Conservation (phyloP, 2,113 vertebrate genomes). For the Plectropomus leopardus region DNA sequence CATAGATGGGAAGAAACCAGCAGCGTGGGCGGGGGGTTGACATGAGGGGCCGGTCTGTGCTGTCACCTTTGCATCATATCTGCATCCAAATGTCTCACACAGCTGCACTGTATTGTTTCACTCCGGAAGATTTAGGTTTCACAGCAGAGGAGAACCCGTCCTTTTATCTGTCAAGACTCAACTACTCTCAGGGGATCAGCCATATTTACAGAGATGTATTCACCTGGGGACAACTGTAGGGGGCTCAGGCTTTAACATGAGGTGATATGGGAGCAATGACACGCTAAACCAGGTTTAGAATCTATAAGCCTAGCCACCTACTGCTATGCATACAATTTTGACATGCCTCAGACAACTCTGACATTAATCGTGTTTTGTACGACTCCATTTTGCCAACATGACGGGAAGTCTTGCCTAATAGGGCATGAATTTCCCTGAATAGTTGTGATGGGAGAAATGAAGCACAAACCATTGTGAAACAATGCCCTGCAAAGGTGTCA, state of each 20-base stretch:
- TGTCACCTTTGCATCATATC: slow-evolving; percentile 66
- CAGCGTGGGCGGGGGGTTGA: slow-evolving; percentile 1
- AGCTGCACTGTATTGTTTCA: slow-evolving; percentile 22
- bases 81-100: slow-evolving; percentile 57
- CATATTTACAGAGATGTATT: slow-evolving; percentile 46
- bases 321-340: neutral
- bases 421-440: neutral
- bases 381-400: neutral
- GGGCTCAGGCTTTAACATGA: slow-evolving; percentile 17
- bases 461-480: slow-evolving; percentile 11
- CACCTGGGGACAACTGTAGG: neutral
- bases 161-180: slow-evolving; percentile 54
- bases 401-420: neutral
- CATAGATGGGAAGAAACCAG: slow-evolving; percentile 33
- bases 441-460: slow-evolving; percentile 2
- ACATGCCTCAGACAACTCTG: neutral
- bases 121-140: slow-evolving; percentile 38
- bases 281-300: neutral
- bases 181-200: slow-evolving; percentile 22
- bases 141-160: slow-evolving; percentile 38
- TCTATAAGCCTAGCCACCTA: slow-evolving; percentile 5
- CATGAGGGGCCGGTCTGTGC: slow-evolving; percentile 43
- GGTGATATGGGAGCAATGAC: neutral
- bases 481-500: neutral
- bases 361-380: slow-evolving; percentile 9